Percentiles rank a stretch among this genome's conserved stretches.
Conservation (phyloP, 2,113 vertebrate genomes). For the Pseudonaja textilis region DNA sequence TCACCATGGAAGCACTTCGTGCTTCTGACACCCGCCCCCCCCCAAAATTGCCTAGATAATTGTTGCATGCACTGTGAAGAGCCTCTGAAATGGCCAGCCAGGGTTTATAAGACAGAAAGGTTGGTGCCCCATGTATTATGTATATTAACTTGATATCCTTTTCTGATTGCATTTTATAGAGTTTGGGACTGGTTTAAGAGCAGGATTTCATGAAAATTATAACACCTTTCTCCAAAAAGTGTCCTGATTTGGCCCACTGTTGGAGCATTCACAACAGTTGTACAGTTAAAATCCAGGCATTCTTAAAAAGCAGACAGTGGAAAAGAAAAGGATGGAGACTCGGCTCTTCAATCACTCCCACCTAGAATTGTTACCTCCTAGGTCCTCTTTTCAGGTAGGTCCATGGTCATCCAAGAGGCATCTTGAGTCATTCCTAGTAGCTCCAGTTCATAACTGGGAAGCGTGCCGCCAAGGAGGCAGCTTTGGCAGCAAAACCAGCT, state of each 20-base stretch:
- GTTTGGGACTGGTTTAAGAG: not conserved
- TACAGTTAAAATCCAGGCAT: too few species aligned
- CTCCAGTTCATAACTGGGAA: too few species aligned
- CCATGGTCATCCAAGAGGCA: too few species aligned
- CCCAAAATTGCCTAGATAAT: not conserved
- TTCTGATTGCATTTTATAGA: not conserved
- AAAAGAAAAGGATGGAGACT: too few species aligned
- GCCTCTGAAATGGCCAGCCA: too few species aligned
- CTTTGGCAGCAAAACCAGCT: too few species aligned
- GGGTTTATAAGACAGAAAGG: not conserved
- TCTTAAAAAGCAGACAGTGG: too few species aligned
- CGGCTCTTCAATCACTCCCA: too few species aligned
- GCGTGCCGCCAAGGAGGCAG: too few species aligned
- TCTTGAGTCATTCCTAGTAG: too few species aligned
- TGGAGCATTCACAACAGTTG: not conserved
- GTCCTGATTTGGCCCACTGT: not conserved
- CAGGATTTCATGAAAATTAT: not conserved
- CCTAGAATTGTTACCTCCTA: too few species aligned
- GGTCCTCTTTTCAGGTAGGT: too few species aligned
- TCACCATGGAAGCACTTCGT: not conserved
- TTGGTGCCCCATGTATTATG: not conserved
- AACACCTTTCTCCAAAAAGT: not conserved
- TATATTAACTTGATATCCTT: not conserved
- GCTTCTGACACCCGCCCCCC: not conserved
- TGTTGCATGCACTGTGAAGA: not conserved